Conservation (phyloP, 2,888 invertebrate genomes). For the Drosophila paramelanica region DNA sequence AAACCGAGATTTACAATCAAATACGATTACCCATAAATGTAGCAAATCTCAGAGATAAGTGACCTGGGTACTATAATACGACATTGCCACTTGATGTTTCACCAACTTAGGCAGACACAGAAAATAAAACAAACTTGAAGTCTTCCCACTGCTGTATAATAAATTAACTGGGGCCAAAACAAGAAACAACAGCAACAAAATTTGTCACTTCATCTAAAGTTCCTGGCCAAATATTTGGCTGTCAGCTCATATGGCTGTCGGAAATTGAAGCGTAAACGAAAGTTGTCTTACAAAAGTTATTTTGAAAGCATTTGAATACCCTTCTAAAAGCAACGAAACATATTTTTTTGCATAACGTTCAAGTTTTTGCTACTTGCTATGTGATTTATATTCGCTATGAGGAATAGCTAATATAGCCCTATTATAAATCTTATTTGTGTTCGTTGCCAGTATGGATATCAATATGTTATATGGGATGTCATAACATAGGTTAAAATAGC, state of each 20-base stretch:
- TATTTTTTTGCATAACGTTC: not conserved
- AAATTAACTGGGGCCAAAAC: conserved; percentile 2
- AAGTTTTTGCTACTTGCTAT: not conserved
- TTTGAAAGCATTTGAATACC: not conserved
- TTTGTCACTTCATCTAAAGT: not conserved
- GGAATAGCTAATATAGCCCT: no score
- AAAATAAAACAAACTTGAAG: not conserved
- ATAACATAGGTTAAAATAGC: not conserved
- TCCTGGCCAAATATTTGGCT: not conserved
- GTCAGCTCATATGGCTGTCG: not conserved
- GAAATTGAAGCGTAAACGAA: not conserved
- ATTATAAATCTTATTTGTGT: no score
- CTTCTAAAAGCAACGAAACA: not conserved
- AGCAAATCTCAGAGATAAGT: not conserved
- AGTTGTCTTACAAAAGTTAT: not conserved
- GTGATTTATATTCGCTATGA: no score
- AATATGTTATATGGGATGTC: no score
- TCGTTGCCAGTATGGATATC: no score
- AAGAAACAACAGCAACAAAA: not conserved
- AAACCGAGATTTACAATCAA: conserved; percentile 9
- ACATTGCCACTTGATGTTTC: not conserved
- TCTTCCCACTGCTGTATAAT: not conserved
- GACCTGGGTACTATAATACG: conserved; percentile 11
- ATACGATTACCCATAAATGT: not conserved
- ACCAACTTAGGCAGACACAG: not conserved